phyloP scores from a whole-genome alignment of 2,113 vertebrate genomes.

The Corythoichthys haematopterus region DNA sequence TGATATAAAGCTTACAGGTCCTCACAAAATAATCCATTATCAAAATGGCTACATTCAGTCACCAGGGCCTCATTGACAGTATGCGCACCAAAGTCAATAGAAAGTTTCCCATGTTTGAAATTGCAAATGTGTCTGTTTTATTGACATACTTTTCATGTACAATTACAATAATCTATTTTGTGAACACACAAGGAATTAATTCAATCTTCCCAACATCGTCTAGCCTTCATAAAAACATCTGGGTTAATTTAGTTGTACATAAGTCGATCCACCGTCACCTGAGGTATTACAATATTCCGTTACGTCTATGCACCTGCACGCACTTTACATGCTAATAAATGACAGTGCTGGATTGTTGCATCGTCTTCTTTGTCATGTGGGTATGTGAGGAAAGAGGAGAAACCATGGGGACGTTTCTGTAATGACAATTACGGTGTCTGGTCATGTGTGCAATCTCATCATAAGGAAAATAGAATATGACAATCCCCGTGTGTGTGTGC shows the following conservation, averaged over 20 bases:
- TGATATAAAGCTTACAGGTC: not conserved
- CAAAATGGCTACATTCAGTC: not conserved
- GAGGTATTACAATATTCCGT: slow-evolving; percentile 22
- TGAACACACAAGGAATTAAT: slow-evolving; percentile 3
- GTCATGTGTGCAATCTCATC: slow-evolving; percentile 21
- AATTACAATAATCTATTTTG: not conserved
- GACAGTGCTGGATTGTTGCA: not conserved
- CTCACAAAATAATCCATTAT: not conserved
- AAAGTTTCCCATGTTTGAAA: not conserved
- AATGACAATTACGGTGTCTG: slow-evolving; percentile 10
- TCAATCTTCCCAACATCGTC: slow-evolving; percentile 7
- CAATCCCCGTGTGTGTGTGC: slow-evolving; percentile 1
- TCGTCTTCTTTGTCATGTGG: not conserved
- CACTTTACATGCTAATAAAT: not conserved
- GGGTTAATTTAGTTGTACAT: slow-evolving; percentile 11
- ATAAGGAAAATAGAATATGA: slow-evolving; percentile 18
- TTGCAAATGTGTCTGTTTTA: not conserved
- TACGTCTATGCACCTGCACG: not conserved
- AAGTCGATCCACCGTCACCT: slow-evolving; percentile 9
- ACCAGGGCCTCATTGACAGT: not conserved
- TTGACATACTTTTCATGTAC: slow-evolving; percentile 7
- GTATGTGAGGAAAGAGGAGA: slow-evolving; percentile 4
- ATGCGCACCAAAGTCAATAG: not conserved
- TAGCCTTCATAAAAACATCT: slow-evolving; percentile 13
- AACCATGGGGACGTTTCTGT: slow-evolving; percentile 19